These are phyloP conservation scores for Streblospio benedicti DNA, from an alignment of 1,140 invertebrate species.

Conservation along the genomic window DNA sequence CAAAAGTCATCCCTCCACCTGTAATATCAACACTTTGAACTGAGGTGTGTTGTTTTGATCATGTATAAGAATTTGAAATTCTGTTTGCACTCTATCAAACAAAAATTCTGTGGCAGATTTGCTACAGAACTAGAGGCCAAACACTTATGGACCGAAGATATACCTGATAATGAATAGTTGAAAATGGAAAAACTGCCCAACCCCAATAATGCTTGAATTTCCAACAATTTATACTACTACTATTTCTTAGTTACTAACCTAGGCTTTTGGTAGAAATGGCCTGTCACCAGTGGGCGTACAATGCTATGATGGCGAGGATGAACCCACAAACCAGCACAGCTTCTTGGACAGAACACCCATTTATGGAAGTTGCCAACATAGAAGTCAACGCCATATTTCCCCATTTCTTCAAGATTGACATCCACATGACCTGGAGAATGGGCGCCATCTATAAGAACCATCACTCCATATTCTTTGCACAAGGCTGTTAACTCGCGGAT, in stretches of 20 bases:
- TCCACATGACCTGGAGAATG: conserved; percentile 30
- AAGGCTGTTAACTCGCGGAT: conserved; percentile 23
- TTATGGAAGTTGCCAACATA: conserved; percentile 36
- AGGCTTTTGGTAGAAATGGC: conserved; percentile 7
- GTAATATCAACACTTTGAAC: no score
- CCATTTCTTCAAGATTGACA: conserved; percentile 25
- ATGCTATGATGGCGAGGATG: conserved; percentile 20
- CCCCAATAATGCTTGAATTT: no score
- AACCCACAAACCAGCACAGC: conserved; percentile 29
- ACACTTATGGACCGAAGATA: no score
- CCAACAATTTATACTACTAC: no score
- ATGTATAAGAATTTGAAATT: no score
- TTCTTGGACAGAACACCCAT: conserved; percentile 31
- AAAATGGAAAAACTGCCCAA: no score
- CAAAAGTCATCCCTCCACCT: conserved; percentile 1
- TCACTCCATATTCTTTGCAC: conserved; percentile 24
- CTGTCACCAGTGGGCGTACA: conserved; percentile 23
- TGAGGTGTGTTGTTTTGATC: no score
- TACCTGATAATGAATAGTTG: no score
- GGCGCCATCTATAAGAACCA: conserved; percentile 31
- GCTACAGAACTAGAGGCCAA: no score
- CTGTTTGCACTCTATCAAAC: no score
- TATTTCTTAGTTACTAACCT: no score
- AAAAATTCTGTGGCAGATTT: no score
- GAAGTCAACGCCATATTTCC: conserved; percentile 29